Base-by-base conservation (phyloP, 1,140 invertebrate genomes). In the Leguminivora glycinivorella region DNA sequence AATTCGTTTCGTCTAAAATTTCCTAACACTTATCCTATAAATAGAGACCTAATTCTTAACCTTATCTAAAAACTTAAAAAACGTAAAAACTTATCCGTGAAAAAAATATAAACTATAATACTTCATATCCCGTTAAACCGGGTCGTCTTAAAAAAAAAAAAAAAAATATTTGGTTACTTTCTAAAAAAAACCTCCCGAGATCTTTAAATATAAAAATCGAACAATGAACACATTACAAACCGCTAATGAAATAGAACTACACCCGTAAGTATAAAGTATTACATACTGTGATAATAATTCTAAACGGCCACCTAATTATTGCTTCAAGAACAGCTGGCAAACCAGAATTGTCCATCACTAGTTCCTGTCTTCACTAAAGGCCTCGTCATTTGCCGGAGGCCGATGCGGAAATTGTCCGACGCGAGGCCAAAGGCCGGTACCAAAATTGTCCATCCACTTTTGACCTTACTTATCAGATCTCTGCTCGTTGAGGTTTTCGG, bases 261-360 rank as follows among this genome's bases (percentile, higher is more conserved):
- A 90, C 89, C 89, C 89, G 89, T 89, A 89, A 82, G 84, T 87
- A 84, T 83, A 83, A 83, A 73, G 82, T 86, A 89, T 88, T 80
- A 86, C 78, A 85, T 87, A 87, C 84, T 87, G 83, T 85, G 83
- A 85, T 84, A 81, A 76, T 78, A 38, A 70, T 69, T 40, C 60
- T 75, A 71, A 17, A 70, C 60, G 31, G 25, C 47, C 19, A 22
- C 47, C 47, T 52, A 34, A 52, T 67, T 40, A 67, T 68, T 68
- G 34, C 67, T 40, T 52, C 19, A 22, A 43, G 40, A 43, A 52
- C 43, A 17, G 43, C 47, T 9, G 47, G 47, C 47, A 52, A n/a
- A n/a, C n/a, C n/a, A n/a, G n/a, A n/a, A n/a, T n/a, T n/a, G n/a
- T n/a, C n/a, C n/a, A n/a, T n/a, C n/a, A n/a, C n/a, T n/a, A n/a